phyloP scores from a whole-genome alignment of 2,797 vertebrate genomes.

The Hephaestus fuliginosus region DNA sequence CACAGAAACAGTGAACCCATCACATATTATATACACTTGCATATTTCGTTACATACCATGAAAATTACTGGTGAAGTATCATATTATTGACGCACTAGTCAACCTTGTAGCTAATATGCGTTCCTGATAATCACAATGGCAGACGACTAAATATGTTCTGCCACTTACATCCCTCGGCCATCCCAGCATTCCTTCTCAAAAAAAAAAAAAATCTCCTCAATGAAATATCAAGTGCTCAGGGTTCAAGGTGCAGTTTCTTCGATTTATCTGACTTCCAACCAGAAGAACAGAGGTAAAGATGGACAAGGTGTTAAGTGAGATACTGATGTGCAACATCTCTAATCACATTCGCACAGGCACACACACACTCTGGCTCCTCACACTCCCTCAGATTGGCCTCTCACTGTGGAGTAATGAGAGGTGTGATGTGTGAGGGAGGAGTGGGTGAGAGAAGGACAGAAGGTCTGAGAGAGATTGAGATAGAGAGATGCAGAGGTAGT shows the following conservation, averaged over 20 bases:
- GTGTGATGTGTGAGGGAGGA: slow-evolving; percentile 78
- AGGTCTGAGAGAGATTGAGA: slow-evolving; percentile 67
- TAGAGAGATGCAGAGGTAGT: slow-evolving; percentile 69
- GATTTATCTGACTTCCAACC: slow-evolving; percentile 55
- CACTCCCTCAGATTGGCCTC: slow-evolving; percentile 71
- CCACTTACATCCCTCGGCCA: neutral
- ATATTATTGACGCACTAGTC: neutral
- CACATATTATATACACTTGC: neutral
- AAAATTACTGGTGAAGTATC: neutral
- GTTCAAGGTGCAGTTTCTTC: slow-evolving; percentile 28
- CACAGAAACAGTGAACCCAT: neutral
- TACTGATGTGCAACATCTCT: slow-evolving; percentile 58
- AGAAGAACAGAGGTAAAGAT: slow-evolving; percentile 51
- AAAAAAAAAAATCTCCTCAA: slow-evolving; percentile 28
- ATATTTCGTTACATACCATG: too few relatives aligned
- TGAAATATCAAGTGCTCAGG: slow-evolving; percentile 48
- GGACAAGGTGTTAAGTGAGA: slow-evolving; percentile 55
- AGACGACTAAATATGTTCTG: slow-evolving; percentile 10
- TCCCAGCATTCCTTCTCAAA: slow-evolving; percentile 7
- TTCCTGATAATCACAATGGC: slow-evolving; percentile 20
- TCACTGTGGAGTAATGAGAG: slow-evolving; percentile 71
- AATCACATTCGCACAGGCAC: slow-evolving; percentile 38
- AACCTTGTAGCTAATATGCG: neutral
- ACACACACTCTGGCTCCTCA: slow-evolving; percentile 12
- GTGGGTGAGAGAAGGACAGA: slow-evolving; percentile 77